Evolutionary conservation across 2,113 vertebrate genomes (phyloP).

Genomic region (Phalacrocorax aristotelis): DNA sequence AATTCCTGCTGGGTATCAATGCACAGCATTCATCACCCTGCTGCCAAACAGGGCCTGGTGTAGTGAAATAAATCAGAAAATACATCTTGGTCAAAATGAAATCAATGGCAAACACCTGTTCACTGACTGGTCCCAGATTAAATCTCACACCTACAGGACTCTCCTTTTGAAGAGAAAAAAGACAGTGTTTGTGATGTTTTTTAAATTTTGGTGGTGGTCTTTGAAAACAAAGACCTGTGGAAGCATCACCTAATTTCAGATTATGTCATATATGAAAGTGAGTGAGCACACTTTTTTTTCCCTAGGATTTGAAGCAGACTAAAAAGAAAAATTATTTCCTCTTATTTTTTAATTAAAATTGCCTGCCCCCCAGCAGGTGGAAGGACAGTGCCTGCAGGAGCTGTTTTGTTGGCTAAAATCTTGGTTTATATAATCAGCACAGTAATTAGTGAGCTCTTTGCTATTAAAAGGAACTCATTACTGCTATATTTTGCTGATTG

Average conservation of each 20-base stretch:
- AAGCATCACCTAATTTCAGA: not conserved
- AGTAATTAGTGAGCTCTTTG: slow-evolving; percentile 67
- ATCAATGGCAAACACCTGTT: not conserved
- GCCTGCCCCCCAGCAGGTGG: slow-evolving; percentile 41
- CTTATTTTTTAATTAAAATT: slow-evolving; percentile 68
- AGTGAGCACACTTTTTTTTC: not conserved
- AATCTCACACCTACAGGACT: not conserved
- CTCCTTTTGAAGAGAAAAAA: not conserved
- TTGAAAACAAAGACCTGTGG: not conserved
- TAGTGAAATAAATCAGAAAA: not conserved
- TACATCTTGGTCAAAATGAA: not conserved
- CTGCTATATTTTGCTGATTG: slow-evolving; percentile 66
- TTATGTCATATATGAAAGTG: not conserved
- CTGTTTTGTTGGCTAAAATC: slow-evolving; percentile 62
- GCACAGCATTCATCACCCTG: not conserved
- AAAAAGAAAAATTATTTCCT: slow-evolving; percentile 40
- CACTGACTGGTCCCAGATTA: not conserved
- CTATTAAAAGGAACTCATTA: slow-evolving; percentile 73
- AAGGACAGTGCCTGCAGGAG: slow-evolving; percentile 67
- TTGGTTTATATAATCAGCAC: slow-evolving; percentile 61
- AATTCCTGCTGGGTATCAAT: too few species aligned
- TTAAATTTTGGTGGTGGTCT: not conserved
- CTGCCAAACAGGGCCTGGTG: not conserved
- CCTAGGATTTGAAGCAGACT: not conserved
- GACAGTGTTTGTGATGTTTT: not conserved